These are phyloP conservation scores for Oreocharis arfaki DNA, from an alignment of 2,113 vertebrate species.

Conservation along the genomic window DNA sequence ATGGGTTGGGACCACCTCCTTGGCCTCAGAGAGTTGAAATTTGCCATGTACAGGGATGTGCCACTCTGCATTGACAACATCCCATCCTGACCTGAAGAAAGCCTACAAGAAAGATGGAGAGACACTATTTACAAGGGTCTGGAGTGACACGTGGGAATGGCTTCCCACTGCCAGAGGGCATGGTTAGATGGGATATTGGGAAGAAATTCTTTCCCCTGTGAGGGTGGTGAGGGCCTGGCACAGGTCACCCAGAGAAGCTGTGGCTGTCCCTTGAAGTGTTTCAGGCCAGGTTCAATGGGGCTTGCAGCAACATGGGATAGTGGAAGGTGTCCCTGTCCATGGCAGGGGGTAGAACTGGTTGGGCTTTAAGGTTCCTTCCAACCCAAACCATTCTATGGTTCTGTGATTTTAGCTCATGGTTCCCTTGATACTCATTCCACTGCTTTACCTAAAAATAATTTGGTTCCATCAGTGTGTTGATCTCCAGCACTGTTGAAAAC, in stretches of 20 bases:
- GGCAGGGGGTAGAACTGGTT: not conserved
- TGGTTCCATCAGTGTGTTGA: too few relatives aligned
- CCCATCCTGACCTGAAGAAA: not conserved
- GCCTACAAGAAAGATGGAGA: not conserved
- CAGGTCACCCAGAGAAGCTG: not conserved
- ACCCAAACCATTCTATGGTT: not conserved
- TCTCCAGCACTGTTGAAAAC: not conserved
- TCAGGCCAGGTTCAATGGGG: rapidly evolving
- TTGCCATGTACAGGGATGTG: not conserved
- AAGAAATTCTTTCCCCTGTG: not conserved
- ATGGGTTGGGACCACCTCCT: not conserved
- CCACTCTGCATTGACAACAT: not conserved
- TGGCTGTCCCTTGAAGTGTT: not conserved
- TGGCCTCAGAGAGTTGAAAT: not conserved
- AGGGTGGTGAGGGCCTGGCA: not conserved
- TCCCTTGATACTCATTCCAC: not conserved
- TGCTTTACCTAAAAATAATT: not conserved
- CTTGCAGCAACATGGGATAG: not conserved
- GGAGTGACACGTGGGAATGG: not conserved
- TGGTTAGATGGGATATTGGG: not conserved
- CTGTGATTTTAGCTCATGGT: not conserved
- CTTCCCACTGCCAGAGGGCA: not conserved
- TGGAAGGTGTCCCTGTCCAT: not conserved
- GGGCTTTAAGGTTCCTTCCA: not conserved
- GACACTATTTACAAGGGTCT: not conserved